These are phyloP conservation scores for Nymphalis c-album DNA, from an alignment of 2,888 invertebrate species.

Conservation along the genomic window DNA sequence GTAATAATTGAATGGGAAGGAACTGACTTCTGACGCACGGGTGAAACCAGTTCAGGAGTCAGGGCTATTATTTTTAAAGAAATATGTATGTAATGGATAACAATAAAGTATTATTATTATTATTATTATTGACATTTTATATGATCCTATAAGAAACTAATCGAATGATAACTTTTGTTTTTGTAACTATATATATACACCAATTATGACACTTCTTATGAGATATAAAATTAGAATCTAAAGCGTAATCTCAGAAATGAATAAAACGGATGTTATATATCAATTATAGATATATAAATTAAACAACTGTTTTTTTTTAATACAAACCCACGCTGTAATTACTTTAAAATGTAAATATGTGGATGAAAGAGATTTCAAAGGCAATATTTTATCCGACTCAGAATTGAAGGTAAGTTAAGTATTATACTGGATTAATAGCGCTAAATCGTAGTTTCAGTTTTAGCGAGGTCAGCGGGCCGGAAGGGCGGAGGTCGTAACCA, in stretches of 20 bases:
- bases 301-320: not conserved
- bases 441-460: conserved; percentile 42
- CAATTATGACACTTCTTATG: not conserved
- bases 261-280: not conserved
- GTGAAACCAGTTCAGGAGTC: too few relatives aligned
- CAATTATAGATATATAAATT: not conserved
- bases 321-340: not conserved
- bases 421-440: conserved; percentile 24
- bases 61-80: too few relatives aligned
- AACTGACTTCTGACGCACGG: too few relatives aligned
- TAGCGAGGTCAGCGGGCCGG: conserved; percentile 64
- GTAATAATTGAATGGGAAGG: too few relatives aligned
- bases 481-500: conserved; percentile 57
- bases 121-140: not conserved
- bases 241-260: not conserved
- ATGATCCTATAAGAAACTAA: not conserved
- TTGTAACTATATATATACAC: too few relatives aligned
- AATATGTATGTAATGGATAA: too few relatives aligned
- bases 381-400: not conserved
- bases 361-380: not conserved
- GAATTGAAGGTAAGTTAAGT: not conserved
- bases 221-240: not conserved
- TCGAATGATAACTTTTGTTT: not conserved
- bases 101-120: too few relatives aligned
- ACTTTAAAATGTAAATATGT: conserved; percentile 8